Conservation (phyloP, 2,888 invertebrate genomes). For the Catonia carolina region DNA sequence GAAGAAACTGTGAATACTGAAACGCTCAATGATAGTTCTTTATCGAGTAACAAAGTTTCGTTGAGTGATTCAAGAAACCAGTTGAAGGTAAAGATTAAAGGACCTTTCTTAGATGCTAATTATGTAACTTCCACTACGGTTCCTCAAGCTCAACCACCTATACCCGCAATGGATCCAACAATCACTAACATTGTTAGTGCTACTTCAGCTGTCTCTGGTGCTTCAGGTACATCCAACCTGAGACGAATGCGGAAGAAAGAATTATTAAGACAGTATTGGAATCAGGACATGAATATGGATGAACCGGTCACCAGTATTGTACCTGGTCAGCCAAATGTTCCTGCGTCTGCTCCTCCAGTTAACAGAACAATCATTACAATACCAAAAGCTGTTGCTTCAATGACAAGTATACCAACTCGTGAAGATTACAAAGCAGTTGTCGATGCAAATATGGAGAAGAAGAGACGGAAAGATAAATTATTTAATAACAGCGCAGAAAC, state of each 20-base stretch:
- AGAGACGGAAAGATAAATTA: slow-evolving; percentile 52
- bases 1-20: slow-evolving; percentile 15
- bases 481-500: slow-evolving; percentile 12
- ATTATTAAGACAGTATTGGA: slow-evolving; percentile 74
- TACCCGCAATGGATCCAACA: too few relatives aligned
- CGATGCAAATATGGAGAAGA: slow-evolving; percentile 62
- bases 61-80: slow-evolving; percentile 77
- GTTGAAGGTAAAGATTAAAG: slow-evolving; percentile 84
- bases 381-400: slow-evolving; percentile 83
- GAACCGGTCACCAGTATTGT: slow-evolving; percentile 54
- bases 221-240: slow-evolving; percentile 56
- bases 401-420: slow-evolving; percentile 78
- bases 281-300: slow-evolving; percentile 80
- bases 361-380: slow-evolving; percentile 70
- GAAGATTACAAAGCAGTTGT: slow-evolving; percentile 69
- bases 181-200: slow-evolving; percentile 32
- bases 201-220: slow-evolving; percentile 25
- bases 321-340: slow-evolving; percentile 48
- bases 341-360: slow-evolving; percentile 52
- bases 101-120: slow-evolving; percentile 73
- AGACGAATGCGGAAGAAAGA: slow-evolving; percentile 88
- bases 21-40: slow-evolving; percentile 8
- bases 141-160: slow-evolving; percentile 51
- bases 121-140: slow-evolving; percentile 55
- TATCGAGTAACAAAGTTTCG: slow-evolving; percentile 47